These are phyloP conservation scores for Leptinotarsa peninsularis DNA, from an alignment of 2,888 invertebrate genomes.

Conservation along the genomic window DNA sequence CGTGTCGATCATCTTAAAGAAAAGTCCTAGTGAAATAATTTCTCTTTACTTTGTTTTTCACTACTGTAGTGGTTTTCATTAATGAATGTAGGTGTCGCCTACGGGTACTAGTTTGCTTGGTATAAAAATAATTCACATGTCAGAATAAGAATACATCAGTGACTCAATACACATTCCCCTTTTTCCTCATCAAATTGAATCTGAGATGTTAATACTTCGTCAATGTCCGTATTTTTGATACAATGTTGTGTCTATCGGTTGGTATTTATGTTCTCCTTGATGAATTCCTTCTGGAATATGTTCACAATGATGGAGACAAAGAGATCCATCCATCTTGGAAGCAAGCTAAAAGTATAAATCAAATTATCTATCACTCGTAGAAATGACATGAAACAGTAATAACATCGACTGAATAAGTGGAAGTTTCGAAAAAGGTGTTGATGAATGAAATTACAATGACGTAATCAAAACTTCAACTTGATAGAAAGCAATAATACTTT, in stretches of 20 bases:
- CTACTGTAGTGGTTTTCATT: not conserved
- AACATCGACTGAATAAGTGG: not conserved
- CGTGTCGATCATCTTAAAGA: no score
- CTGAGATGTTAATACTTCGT: conserved; percentile 1
- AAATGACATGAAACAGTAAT: not conserved
- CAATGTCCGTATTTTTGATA: conserved; percentile 10
- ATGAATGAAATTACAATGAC: not conserved
- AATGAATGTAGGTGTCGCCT: not conserved
- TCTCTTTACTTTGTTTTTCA: not conserved
- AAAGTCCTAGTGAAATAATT: not conserved
- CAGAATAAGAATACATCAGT: not conserved
- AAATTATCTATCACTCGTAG: conserved; percentile 2
- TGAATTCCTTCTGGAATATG: not conserved
- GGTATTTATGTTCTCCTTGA: not conserved
- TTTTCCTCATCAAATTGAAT: not conserved
- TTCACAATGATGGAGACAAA: not conserved
- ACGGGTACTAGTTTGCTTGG: not conserved
- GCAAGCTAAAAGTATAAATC: not conserved
- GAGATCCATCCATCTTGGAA: no score
- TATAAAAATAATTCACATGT: not conserved
- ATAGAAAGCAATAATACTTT: no score
- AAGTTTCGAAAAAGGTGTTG: not conserved
- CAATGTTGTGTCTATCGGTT: conserved; percentile 7
- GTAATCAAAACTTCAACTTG: not conserved
- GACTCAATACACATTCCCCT: not conserved